A percentile compares a stretch with the other conserved stretches of the same genome.
phyloP scores from a whole-genome alignment of 2,888 invertebrate species.

The Megamerina dolium region DNA sequence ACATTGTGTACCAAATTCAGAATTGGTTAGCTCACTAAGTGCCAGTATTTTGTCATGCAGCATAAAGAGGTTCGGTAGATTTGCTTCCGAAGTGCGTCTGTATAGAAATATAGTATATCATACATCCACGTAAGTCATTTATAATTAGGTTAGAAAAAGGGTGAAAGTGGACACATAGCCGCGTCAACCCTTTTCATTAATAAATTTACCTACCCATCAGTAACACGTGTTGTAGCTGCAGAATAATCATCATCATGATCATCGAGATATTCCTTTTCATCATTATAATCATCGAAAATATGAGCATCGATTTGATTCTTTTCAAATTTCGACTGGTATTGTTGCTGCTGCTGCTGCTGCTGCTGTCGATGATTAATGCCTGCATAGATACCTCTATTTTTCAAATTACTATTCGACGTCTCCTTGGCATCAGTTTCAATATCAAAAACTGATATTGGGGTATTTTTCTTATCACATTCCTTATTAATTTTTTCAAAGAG shows the following conservation, averaged over 20 bases:
- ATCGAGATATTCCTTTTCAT: too few species aligned
- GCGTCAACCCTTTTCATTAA: too few species aligned
- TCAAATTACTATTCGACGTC: background rate
- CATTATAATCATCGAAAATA: background rate
- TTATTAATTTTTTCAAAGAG: constrained; percentile 41
- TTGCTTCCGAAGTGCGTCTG: constrained; percentile 38
- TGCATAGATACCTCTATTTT: too few species aligned
- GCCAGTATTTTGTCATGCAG: constrained; percentile 45
- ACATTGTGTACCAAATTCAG: constrained; percentile 42
- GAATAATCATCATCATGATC: background rate
- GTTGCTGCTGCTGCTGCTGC: too few species aligned
- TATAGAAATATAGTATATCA: too few species aligned
- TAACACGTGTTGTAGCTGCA: background rate
- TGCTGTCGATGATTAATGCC: too few species aligned
- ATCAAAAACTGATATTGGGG: constrained; percentile 37
- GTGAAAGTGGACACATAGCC: too few species aligned
- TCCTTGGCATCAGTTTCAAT: constrained; percentile 33
- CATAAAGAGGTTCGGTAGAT: constrained; percentile 43
- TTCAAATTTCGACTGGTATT: background rate
- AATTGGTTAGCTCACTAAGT: constrained; percentile 39
- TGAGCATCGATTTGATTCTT: background rate
- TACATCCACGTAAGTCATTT: too few species aligned
- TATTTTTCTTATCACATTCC: constrained; percentile 37
- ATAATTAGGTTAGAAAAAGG: too few species aligned
- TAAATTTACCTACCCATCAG: constrained; percentile 3